phyloP scores from a whole-genome alignment of 2,113 vertebrate genomes.

The Melanocharis versteri region DNA sequence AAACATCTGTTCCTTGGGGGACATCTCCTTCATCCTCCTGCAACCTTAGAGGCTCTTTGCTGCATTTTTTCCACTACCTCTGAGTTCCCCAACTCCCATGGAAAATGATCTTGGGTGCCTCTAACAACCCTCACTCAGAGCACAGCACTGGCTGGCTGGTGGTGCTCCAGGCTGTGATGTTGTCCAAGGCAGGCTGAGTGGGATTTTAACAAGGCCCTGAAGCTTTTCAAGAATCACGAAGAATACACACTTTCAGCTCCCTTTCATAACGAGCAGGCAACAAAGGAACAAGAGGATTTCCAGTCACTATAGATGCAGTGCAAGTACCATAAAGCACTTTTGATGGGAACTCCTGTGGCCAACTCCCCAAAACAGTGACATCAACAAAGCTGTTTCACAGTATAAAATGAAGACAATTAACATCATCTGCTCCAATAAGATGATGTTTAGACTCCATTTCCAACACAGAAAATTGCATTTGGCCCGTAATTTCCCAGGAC shows the following conservation, averaged over 20 bases:
- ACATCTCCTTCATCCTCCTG: not conserved
- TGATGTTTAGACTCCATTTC: not conserved
- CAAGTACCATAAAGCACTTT: not conserved
- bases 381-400: not conserved
- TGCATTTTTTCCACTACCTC: not conserved
- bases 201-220: not conserved
- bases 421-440: not conserved
- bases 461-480: not conserved
- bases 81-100: not conserved
- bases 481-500: not conserved
- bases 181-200: not conserved
- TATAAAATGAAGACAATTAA: not conserved
- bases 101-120: not conserved
- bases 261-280: not conserved
- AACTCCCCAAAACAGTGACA: not conserved
- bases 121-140: not conserved
- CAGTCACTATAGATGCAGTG: rapidly evolving
- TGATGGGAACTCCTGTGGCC: not conserved
- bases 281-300: not conserved
- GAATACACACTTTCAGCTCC: not conserved
- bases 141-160: not conserved
- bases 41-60: not conserved
- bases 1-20: not conserved
- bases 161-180: not conserved
- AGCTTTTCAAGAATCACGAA: not conserved